These are phyloP conservation scores for Ylistrum balloti DNA, from an alignment of 1,140 invertebrate species.

Conservation along the genomic window DNA sequence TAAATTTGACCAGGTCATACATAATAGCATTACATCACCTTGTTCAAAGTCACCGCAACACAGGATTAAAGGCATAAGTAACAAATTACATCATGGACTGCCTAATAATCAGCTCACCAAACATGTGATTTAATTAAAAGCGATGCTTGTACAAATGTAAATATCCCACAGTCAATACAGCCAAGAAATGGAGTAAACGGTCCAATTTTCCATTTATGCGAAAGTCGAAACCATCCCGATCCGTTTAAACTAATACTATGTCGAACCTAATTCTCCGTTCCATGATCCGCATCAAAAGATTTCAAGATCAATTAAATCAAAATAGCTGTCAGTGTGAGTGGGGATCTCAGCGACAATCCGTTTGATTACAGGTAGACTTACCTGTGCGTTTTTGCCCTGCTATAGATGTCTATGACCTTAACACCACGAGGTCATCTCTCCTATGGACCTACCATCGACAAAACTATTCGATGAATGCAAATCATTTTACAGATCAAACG, in stretches of 20 bases:
- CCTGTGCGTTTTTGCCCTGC: slow-evolving; percentile 22
- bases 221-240: slow-evolving; percentile 1
- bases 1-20: background rate
- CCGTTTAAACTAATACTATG: background rate
- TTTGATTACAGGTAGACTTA: slow-evolving; percentile 20
- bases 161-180: background rate
- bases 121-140: slow-evolving; percentile 36
- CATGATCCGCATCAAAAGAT: slow-evolving; percentile 32
- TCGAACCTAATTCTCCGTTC: slow-evolving; percentile 8
- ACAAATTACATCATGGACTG: background rate
- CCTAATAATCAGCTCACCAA: background rate
- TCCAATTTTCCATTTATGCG: slow-evolving; percentile 34
- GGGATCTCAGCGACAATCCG: background rate
- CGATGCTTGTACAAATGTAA: slow-evolving; percentile 14
- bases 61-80: background rate
- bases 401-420: slow-evolving; percentile 31
- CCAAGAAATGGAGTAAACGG: background rate
- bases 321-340: slow-evolving; percentile 2
- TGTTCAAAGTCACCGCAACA: background rate
- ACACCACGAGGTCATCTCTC: background rate
- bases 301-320: slow-evolving; percentile 36
- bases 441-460: slow-evolving; percentile 22
- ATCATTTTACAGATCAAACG: slow-evolving; percentile 10
- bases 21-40: background rate
- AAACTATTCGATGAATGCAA: slow-evolving; percentile 40